These are phyloP conservation scores for Polypedilum vanderplanki DNA, from an alignment of 1,140 invertebrate species.

Conservation along the genomic window DNA sequence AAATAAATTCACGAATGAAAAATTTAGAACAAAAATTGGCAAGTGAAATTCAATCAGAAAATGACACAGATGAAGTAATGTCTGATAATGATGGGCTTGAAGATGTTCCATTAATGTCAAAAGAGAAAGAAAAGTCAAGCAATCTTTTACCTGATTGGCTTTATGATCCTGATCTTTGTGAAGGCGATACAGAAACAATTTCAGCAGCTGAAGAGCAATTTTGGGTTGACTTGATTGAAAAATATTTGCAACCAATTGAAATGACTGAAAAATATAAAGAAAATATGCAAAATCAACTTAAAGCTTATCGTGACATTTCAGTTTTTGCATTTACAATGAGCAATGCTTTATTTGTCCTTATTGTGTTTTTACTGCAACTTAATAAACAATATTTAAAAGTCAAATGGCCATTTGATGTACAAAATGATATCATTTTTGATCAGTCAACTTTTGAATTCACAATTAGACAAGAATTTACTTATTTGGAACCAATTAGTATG, in stretches of 20 bases:
- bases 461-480: conserved; percentile 50
- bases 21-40: conserved; percentile 41
- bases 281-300: conserved; percentile 53
- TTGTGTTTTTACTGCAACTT: conserved; percentile 71
- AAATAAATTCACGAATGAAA: conserved; percentile 47
- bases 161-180: conserved; percentile 56
- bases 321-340: conserved; percentile 77
- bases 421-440: conserved; percentile 57
- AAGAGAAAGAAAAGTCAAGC: conserved; percentile 39
- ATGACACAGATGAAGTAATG: conserved; percentile 36
- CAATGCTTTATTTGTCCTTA: conserved; percentile 73
- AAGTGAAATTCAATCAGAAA: conserved; percentile 34
- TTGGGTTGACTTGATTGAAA: conserved; percentile 64
- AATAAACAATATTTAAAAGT: conserved; percentile 64
- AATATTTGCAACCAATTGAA: conserved; percentile 65
- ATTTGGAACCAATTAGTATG: conserved; percentile 70
- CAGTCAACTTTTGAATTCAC: conserved; percentile 43
- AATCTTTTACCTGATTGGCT: conserved; percentile 60
- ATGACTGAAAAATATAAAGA: conserved; percentile 53
- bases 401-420: conserved; percentile 62
- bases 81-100: conserved; percentile 29
- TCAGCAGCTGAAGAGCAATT: conserved; percentile 57
- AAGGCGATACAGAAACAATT: conserved; percentile 56
- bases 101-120: conserved; percentile 21
- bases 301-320: conserved; percentile 60